These are phyloP conservation scores for Caenorhabditis doughertyi DNA, from an alignment of 2,888 invertebrate species.

Conservation along the genomic window DNA sequence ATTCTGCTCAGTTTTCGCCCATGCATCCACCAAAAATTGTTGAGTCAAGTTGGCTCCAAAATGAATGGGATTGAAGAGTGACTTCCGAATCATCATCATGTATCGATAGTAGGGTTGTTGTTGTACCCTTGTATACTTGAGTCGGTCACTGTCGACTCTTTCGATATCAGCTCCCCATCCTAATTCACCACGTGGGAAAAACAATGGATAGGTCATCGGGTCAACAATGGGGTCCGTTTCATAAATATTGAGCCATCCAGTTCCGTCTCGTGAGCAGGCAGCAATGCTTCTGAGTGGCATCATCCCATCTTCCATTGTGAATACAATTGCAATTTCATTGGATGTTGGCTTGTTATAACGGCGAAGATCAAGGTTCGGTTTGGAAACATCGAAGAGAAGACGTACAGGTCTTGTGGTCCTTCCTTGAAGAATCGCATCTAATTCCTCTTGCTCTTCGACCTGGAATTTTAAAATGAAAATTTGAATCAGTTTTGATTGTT, in stretches of 20 bases:
- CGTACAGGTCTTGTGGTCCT: slow-evolving; percentile 1
- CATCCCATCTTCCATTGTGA: slow-evolving; percentile 57
- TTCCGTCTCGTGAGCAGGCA: slow-evolving; percentile 73
- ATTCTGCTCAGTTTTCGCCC: slow-evolving; percentile 75
- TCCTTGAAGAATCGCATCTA: background rate
- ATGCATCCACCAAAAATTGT: slow-evolving; percentile 83
- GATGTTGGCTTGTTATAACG: slow-evolving; percentile 69
- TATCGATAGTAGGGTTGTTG: slow-evolving; percentile 26
- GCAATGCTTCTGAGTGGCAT: slow-evolving; percentile 79
- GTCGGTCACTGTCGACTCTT: background rate
- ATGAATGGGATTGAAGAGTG: slow-evolving; percentile 75
- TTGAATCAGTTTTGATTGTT: background rate
- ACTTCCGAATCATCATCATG: background rate
- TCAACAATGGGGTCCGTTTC: slow-evolving; percentile 82
- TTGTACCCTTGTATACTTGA: no score
- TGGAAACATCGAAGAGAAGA: slow-evolving; percentile 47
- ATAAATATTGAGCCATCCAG: slow-evolving; percentile 76
- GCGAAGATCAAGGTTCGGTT: slow-evolving; percentile 24
- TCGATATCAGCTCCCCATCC: slow-evolving; percentile 72
- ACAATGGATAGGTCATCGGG: slow-evolving; percentile 83
- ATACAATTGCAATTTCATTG: slow-evolving; percentile 72
- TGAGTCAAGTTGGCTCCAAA: slow-evolving; percentile 78
- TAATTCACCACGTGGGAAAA: slow-evolving; percentile 77
- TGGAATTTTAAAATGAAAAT: background rate
- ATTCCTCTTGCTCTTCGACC: slow-evolving; percentile 7